Conservation (phyloP, 2,113 vertebrate species). For the Tachysurus fulvidraco region DNA sequence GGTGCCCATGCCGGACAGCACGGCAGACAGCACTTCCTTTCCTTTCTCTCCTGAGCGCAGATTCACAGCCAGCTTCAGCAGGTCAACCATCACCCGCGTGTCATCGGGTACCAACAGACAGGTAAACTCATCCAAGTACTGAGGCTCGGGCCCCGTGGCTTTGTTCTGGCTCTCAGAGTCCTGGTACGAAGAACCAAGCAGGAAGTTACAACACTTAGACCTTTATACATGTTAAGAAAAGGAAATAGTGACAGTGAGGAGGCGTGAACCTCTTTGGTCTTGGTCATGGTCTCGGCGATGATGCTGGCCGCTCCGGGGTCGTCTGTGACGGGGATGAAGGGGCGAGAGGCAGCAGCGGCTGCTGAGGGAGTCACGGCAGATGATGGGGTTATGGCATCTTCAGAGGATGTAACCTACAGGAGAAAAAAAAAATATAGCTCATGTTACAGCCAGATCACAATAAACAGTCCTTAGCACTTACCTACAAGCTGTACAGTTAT, state of each 20-base stretch:
- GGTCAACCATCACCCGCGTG: constrained; percentile 91
- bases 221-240: not conserved
- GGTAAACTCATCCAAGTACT: constrained; percentile 95
- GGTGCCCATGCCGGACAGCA: constrained; percentile 95
- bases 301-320: constrained; percentile 98
- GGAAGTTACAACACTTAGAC: not conserved
- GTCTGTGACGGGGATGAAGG: constrained; percentile 97
- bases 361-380: constrained; percentile 93
- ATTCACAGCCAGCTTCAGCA: constrained; percentile 93
- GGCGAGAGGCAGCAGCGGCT: constrained; percentile 86
- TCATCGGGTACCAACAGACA: constrained; percentile 91
- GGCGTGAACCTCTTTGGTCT: constrained; percentile 86
- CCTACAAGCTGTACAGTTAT: too few relatives aligned
- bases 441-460: not conserved
- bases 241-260: not conserved
- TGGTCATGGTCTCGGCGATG: constrained; percentile 98
- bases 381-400: constrained; percentile 87
- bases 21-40: constrained; percentile 89
- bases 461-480: too few relatives aligned
- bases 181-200: constrained; percentile 63
- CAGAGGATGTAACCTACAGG: constrained; percentile 80
- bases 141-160: constrained; percentile 86
- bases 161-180: constrained; percentile 93
- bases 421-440: not conserved
- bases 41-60: constrained; percentile 89